phyloP scores from a whole-genome alignment of 1,140 invertebrate species.

The Pogonognathellus flavescens region DNA sequence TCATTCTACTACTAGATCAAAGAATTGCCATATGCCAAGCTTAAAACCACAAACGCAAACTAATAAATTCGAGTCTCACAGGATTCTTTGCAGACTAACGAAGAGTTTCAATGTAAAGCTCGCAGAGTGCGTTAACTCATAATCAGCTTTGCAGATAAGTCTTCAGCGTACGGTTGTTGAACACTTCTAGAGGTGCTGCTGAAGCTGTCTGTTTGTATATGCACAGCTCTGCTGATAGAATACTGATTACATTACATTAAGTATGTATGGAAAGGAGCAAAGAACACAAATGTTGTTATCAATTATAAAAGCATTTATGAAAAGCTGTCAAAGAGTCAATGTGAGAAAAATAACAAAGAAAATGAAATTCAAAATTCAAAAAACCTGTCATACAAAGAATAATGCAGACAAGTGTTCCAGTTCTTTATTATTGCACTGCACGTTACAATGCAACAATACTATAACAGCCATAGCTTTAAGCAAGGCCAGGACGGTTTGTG shows the following conservation, averaged over 20 bases:
- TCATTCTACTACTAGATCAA: not conserved
- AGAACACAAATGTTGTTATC: not conserved
- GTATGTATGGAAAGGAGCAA: not conserved
- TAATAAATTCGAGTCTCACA: no score
- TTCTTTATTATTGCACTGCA: no score
- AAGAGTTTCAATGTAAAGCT: no score
- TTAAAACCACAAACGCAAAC: no score
- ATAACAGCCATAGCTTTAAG: no score
- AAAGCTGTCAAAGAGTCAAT: not conserved
- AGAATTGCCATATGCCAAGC: not conserved
- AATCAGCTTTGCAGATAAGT: no score
- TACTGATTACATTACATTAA: conserved; percentile 21
- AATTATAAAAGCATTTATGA: conserved; percentile 32
- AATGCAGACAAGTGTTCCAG: not conserved
- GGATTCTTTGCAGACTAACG: no score
- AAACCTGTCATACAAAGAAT: not conserved
- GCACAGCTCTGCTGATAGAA: not conserved
- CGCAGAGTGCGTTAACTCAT: no score
- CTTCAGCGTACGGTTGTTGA: no score
- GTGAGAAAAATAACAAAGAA: not conserved
- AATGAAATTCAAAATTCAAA: not conserved
- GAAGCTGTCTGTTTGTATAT: no score
- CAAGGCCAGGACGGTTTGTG: not conserved
- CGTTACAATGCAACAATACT: no score
- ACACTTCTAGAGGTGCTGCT: no score